Base-by-base conservation (phyloP, 2,888 invertebrate genomes). In the Drosophila kambysellisi region DNA sequence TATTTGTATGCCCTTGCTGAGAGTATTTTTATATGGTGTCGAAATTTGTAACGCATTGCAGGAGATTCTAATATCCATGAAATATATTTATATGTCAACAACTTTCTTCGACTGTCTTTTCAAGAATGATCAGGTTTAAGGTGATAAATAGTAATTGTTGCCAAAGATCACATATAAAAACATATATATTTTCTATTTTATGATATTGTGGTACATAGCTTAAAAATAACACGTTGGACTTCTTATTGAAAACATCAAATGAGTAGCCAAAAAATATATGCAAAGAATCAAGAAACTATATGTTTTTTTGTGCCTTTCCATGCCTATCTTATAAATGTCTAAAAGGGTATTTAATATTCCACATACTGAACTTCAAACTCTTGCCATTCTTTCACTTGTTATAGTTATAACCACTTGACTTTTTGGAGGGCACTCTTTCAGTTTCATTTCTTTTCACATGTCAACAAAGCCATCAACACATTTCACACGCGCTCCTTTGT, bases 341-440 rank as follows among this genome's bases (percentile, higher is more conserved):
- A 4, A 25, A n/a, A 52, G 52, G 43, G 57, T 43, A 43, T 43
- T 20, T 33, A 11, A 9, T 20, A 51, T 61, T 30, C 39, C 4
- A 29, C 12, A 60, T 33, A 5, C 12, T 1, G 17, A 7, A 25
- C 11, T 8, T 15, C n/a, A 15, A 35, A 9, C 20, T 35, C 35
- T 53, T 54, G 37, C 9, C 9, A 29, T 52, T 46, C 51, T 30
- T 46, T 35, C 53, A n/a, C 50, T 20, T 37, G 12, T 53, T 69
- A 76, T 86, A 80, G 82, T 83, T 80, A 74, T 82, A 86, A 83
- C 69, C 82, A 80, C 83, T 86, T 82, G 70, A 77, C 78, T 82
- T 83, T 70, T 63, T 57, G 50, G 63, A 59, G 52, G 62, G 50
- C 58, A 51, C 66, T 61, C 62, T 63, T 70, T 72, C 72, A 70